phyloP scores from a whole-genome alignment of 1,140 invertebrate species.

The Bombyx mandarina region DNA sequence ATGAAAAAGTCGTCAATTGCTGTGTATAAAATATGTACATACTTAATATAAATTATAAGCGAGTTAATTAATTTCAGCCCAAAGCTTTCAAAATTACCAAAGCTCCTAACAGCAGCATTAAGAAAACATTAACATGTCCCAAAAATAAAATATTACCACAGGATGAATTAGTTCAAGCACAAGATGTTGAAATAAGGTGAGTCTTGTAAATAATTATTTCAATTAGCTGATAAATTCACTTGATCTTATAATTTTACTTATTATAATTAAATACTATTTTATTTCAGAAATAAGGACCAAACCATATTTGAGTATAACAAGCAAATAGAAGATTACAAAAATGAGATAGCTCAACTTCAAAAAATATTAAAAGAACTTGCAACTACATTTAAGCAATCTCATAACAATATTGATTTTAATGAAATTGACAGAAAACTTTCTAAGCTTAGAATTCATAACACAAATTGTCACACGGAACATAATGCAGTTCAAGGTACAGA shows the following conservation, averaged over 20 bases:
- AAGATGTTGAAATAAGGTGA: constrained; percentile 61
- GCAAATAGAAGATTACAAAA: constrained; percentile 59
- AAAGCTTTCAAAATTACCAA: constrained; percentile 30
- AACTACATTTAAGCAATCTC: background rate
- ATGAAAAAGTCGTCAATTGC: too few relatives aligned
- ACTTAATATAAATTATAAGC: background rate
- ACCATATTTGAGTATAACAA: constrained; percentile 54
- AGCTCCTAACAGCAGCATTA: constrained; percentile 21
- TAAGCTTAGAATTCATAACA: constrained; percentile 22
- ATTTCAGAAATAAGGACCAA: constrained; percentile 57
- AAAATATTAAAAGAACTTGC: constrained; percentile 30
- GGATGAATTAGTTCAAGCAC: constrained; percentile 50
- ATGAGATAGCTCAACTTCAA: constrained; percentile 40
- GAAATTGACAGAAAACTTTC: constrained; percentile 26
- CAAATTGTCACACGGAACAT: constrained; percentile 14
- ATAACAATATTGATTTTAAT: constrained; percentile 22
- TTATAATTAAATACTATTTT: constrained; percentile 5
- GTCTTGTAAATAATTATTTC: constrained; percentile 4
- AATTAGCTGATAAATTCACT: background rate
- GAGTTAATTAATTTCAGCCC: constrained; percentile 33
- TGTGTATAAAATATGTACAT: too few relatives aligned
- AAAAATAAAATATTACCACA: constrained; percentile 26
- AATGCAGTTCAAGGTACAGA: constrained; percentile 3
- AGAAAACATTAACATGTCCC: constrained; percentile 21
- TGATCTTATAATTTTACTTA: constrained; percentile 4